Conservation (phyloP, 1,140 invertebrate species). For the Penaeus indicus region DNA sequence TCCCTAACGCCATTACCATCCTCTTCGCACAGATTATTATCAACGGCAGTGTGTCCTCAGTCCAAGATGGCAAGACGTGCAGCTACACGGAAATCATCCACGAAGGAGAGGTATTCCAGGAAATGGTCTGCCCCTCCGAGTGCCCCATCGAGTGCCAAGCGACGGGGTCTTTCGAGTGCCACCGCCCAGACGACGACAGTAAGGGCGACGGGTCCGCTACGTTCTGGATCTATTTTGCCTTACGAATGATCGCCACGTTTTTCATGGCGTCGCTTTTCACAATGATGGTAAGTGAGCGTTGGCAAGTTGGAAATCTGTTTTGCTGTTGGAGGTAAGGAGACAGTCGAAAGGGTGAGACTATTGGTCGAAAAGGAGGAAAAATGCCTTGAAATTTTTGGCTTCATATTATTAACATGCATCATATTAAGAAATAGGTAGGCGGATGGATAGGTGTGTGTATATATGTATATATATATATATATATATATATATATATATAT, state of each 20-base stretch:
- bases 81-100: background rate
- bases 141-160: background rate
- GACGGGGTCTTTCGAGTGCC: background rate
- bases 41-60: background rate
- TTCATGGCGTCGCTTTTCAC: conserved; percentile 73
- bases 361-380: no score
- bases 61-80: background rate
- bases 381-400: no score
- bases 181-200: conserved; percentile 72
- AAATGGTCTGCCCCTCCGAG: background rate
- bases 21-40: background rate
- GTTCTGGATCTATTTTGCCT: conserved; percentile 83
- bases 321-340: no score
- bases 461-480: no score
- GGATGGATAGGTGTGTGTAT: no score
- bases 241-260: conserved; percentile 81
- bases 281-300: conserved; percentile 31
- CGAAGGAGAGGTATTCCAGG: background rate
- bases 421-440: no score
- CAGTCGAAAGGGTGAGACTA: no score
- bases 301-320: no score
- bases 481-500: no score
- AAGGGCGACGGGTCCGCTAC: conserved; percentile 80
- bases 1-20: background rate
- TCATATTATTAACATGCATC: no score